These are phyloP conservation scores for Tinamus guttatus DNA, from an alignment of 2,113 vertebrate species.

Conservation along the genomic window DNA sequence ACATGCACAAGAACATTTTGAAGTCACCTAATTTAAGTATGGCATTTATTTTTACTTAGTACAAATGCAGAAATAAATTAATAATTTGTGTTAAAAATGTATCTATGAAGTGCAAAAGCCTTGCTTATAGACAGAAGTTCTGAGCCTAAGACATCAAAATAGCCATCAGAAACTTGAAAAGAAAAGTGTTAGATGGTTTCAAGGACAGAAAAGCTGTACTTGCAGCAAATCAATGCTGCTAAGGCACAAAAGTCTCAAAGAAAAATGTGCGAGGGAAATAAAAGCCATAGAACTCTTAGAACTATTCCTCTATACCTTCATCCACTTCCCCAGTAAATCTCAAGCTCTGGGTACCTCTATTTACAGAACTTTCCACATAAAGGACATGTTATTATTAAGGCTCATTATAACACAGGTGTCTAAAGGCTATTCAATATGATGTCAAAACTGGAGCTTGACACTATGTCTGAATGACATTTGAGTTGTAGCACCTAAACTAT, in stretches of 20 bases:
- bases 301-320: not conserved
- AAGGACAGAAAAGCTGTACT: not conserved
- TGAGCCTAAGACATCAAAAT: not conserved
- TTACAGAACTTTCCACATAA: not conserved
- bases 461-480: not conserved
- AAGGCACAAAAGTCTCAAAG: not conserved
- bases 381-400: not conserved
- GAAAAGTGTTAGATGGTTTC: not conserved
- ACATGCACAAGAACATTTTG: not conserved
- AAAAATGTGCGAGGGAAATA: not conserved
- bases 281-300: not conserved
- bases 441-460: not conserved
- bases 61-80: not conserved
- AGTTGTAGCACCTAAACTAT: not conserved
- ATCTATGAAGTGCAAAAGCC: not conserved
- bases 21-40: not conserved
- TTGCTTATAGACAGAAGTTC: not conserved
- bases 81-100: not conserved
- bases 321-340: not conserved
- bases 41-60: not conserved
- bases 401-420: not conserved
- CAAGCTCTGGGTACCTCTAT: not conserved
- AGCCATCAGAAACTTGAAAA: not conserved
- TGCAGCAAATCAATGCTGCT: not conserved
- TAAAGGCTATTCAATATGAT: not conserved